phyloP scores from a whole-genome alignment of 2,113 vertebrate genomes.

The Neodon shergylaensis region DNA sequence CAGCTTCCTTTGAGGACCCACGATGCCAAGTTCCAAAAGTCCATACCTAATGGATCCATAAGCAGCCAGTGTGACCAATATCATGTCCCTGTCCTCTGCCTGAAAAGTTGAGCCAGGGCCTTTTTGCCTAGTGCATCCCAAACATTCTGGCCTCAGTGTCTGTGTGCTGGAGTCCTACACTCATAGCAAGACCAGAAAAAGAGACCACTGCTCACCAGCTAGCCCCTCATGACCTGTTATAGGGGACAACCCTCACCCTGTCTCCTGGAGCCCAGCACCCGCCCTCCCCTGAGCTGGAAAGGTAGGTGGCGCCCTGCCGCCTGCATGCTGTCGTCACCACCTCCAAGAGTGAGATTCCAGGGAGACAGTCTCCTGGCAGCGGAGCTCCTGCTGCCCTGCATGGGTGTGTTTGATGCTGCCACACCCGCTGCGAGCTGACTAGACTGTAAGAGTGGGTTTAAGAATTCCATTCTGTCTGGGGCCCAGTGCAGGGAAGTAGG shows the following conservation, averaged over 20 bases:
- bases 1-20: background rate
- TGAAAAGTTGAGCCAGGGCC: background rate
- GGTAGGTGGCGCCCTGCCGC: conserved; percentile 10
- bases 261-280: background rate
- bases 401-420: background rate
- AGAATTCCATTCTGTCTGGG: background rate
- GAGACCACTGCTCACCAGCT: background rate
- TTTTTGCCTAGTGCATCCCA: background rate
- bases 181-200: background rate
- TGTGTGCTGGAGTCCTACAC: background rate
- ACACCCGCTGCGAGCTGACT: background rate
- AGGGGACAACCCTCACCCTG: background rate
- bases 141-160: no score
- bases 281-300: background rate
- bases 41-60: background rate
- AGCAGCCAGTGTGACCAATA: background rate
- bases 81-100: background rate
- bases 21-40: background rate
- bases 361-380: conserved; percentile 77
- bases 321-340: background rate
- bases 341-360: conserved; percentile 55
- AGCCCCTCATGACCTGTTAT: background rate
- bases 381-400: background rate
- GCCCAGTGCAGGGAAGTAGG: no score
- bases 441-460: background rate